These are phyloP conservation scores for Anadara kagoshimensis DNA, from an alignment of 1,140 invertebrate genomes.

Conservation along the genomic window DNA sequence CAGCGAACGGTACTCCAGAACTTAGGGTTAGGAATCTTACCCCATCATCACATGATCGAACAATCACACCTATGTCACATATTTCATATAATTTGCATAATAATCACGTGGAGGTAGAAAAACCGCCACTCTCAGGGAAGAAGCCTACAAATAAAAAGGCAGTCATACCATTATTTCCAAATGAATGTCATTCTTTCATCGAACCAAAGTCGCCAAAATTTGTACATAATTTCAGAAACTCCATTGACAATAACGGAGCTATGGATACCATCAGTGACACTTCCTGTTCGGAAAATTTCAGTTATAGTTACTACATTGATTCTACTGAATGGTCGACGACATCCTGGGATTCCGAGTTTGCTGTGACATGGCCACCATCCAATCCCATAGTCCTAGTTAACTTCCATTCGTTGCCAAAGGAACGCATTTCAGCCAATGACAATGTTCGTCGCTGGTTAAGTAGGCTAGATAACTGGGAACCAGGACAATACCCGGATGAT, in stretches of 20 bases:
- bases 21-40: background rate
- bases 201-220: constrained; percentile 32
- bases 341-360: constrained; percentile 37
- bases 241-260: constrained; percentile 27
- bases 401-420: constrained; percentile 36
- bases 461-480: constrained; percentile 36
- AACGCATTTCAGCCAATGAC: constrained; percentile 26
- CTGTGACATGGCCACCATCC: constrained; percentile 36
- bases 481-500: background rate
- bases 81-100: no score
- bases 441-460: constrained; percentile 39
- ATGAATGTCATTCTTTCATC: constrained; percentile 34
- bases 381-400: constrained; percentile 33
- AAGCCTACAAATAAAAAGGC: constrained; percentile 23
- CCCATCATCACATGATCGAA: no score
- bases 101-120: background rate
- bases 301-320: constrained; percentile 37
- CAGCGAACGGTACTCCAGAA: background rate
- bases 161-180: constrained; percentile 39
- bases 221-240: constrained; percentile 37
- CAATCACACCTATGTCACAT: no score
- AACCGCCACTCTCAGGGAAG: constrained; percentile 10
- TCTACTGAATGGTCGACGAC: constrained; percentile 38
- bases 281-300: constrained; percentile 29
- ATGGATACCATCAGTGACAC: constrained; percentile 6